Conservation (phyloP, 2,113 vertebrate species). For the Microcebus tavaratra region DNA sequence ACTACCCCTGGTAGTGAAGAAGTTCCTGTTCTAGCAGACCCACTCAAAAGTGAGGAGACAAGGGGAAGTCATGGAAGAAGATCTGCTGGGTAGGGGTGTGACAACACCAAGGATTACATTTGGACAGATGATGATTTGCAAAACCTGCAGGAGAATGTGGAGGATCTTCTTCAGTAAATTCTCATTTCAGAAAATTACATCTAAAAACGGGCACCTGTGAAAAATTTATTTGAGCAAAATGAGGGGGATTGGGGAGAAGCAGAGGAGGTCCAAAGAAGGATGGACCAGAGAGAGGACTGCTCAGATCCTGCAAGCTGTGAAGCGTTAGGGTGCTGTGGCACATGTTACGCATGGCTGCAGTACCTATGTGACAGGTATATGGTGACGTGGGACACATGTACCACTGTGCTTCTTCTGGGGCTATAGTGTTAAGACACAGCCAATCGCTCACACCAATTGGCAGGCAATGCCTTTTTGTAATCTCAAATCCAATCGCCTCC, state of each 20-base stretch:
- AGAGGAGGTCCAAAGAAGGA: neutral
- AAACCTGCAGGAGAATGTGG: neutral
- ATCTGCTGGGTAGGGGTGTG: rapidly evolving
- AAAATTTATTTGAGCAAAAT: neutral
- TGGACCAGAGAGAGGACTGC: neutral
- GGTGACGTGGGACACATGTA: rapidly evolving
- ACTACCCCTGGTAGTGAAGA: neutral
- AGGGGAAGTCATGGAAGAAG: neutral
- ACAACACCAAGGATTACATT: rapidly evolving
- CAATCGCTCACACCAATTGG: rapidly evolving
- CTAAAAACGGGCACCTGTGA: neutral
- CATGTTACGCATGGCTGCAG: rapidly evolving
- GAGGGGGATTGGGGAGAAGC: too few species aligned
- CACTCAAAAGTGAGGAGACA: neutral
- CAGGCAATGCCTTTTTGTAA: neutral
- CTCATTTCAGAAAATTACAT: neutral
- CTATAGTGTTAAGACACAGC: neutral
- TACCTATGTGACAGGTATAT: rapidly evolving
- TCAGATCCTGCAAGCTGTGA: neutral
- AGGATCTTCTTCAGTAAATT: neutral
- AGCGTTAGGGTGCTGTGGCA: too few species aligned
- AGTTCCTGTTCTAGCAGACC: neutral
- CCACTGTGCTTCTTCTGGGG: neutral
- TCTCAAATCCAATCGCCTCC: neutral
- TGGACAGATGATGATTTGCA: neutral